phyloP scores from a whole-genome alignment of 1,140 invertebrate genomes.

The Aphidius gifuensis region DNA sequence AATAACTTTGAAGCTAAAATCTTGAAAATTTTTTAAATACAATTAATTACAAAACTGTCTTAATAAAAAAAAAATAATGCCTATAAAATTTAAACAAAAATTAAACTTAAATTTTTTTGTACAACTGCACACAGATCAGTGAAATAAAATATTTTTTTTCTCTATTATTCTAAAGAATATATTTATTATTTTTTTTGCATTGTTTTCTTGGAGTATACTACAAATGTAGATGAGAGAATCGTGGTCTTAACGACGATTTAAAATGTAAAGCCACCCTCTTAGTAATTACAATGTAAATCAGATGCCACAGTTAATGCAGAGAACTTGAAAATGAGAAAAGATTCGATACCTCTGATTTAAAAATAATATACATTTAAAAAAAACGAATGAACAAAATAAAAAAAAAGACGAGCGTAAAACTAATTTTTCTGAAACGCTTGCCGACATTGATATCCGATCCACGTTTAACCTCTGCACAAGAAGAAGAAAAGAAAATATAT shows the following conservation, averaged over 20 bases:
- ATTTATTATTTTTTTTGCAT: background rate
- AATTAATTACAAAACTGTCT: no score
- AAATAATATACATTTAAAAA: slow-evolving; percentile 16
- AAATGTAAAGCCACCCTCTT: slow-evolving; percentile 23
- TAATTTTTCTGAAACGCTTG: background rate
- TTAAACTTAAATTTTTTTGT: no score
- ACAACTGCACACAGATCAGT: no score
- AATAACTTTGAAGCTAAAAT: no score
- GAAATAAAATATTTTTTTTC: no score
- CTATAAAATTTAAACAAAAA: no score
- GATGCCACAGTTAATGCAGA: slow-evolving; percentile 31
- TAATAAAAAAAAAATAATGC: no score
- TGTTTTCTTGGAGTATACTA: slow-evolving; percentile 23
- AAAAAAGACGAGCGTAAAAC: background rate
- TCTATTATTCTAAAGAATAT: no score
- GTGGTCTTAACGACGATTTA: slow-evolving; percentile 31
- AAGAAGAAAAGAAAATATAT: slow-evolving; percentile 3
- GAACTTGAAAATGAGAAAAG: background rate
- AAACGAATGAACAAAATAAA: slow-evolving; percentile 3
- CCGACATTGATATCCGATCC: slow-evolving; percentile 21
- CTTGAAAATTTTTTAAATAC: no score
- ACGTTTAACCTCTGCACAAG: slow-evolving; percentile 18
- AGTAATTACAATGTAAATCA: slow-evolving; percentile 48
- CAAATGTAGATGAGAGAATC: slow-evolving; percentile 40
- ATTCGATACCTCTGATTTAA: background rate